Evolutionary conservation across 2,113 vertebrate genomes (phyloP), one percentile per base, ranked within the genome.

Genomic region (Eptatretus burgeri): DNA sequence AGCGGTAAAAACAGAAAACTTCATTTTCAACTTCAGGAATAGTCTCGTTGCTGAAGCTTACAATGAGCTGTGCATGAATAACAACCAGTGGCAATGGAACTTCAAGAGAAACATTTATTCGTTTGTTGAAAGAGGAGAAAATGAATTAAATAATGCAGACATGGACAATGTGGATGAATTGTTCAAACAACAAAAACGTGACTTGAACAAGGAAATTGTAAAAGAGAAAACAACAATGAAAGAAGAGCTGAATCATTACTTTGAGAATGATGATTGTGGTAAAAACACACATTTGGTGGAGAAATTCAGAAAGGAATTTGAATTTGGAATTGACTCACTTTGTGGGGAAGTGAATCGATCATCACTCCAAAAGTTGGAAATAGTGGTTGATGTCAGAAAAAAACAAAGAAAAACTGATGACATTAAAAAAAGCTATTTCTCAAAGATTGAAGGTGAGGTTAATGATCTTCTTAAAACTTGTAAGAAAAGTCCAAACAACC

Each of bases 21-120:
- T 75, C 67, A 64, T 69, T 12, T 66, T 73, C 64, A 65, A 68
- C 51, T 68, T 76, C 66, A 73, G 72, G 62, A 77, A 76, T 53
- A 75, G 72, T n/a, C 64, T 75, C 1, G 75, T 74, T 53, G 74
- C 74, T 63, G 71, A 76, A 64, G 74, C 73, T 8, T 75, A 74
- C 67, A 72, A 70, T 65, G 70, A 19, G 17, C 66, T 77, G 9
- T 75, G 72, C 62, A 64, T 68, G 27, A 66, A 77, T 52, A 73
- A 63, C 65, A 69, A 72, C 63, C 69, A 69, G 51, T 77, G 75
- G 75, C 72, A 74, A 66, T 74, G 75, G 74, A 66, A 51, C 16
- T 67, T 65, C 18, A 62, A 49, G 49, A 50, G 63, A 13, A 10
- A 50, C 14, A 18, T 64, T 49, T 16, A 63, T 41, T 50, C 62